Conservation (phyloP, 2,113 vertebrate species). For the Bothrops jararaca region DNA sequence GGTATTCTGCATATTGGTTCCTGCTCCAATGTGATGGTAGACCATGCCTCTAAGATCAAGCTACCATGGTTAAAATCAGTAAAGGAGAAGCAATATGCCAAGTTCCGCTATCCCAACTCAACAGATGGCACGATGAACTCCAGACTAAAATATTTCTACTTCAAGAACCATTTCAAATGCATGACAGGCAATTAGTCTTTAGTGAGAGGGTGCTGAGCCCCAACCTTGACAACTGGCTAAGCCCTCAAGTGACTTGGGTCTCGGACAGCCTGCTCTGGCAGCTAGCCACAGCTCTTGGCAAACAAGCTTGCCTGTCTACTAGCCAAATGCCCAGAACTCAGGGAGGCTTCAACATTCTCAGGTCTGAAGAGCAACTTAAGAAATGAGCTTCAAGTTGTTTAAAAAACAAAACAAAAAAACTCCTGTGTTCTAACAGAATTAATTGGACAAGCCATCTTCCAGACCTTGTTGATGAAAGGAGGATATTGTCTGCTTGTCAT, state of each 20-base stretch:
- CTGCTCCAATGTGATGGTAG: conserved; percentile 82
- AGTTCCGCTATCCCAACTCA: conserved; percentile 79
- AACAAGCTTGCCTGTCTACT: neutral
- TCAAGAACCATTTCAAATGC: conserved; percentile 87
- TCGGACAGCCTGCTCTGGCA: conserved; percentile 25
- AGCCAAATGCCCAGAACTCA: neutral
- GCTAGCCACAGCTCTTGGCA: neutral
- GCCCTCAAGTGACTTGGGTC: neutral
- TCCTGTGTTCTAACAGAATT: neutral
- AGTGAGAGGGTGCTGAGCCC: too few species aligned
- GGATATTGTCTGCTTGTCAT: neutral
- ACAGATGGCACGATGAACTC: conserved; percentile 52
- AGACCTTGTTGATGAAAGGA: neutral
- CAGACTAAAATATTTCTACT: conserved; percentile 75
- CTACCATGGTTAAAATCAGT: conserved; percentile 79
- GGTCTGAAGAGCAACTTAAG: neutral
- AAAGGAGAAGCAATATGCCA: conserved; percentile 73
- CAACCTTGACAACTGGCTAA: neutral
- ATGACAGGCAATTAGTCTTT: conserved; percentile 72
- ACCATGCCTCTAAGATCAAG: conserved; percentile 86
- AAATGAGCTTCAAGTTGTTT: neutral
- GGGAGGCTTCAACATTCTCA: neutral
- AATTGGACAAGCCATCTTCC: neutral
- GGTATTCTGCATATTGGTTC: conserved; percentile 85
- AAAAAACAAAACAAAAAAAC: neutral